These are phyloP conservation scores for Alitta virens DNA, from an alignment of 2,888 invertebrate species.

Conservation along the genomic window DNA sequence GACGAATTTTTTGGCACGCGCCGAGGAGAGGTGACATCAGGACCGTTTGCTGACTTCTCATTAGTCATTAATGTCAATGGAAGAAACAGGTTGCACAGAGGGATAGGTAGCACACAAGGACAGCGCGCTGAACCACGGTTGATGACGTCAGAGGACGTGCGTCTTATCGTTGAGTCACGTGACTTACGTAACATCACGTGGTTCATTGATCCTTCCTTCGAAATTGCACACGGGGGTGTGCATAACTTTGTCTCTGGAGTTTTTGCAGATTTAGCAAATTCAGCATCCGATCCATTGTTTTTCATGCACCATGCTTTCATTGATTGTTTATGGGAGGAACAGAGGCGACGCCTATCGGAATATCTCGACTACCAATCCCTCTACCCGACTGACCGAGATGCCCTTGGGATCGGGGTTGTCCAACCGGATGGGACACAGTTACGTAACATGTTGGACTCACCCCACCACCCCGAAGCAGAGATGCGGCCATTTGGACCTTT, in stretches of 20 bases:
- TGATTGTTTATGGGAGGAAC: slow-evolving; percentile 52
- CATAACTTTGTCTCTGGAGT: slow-evolving; percentile 52
- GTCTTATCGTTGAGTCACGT: slow-evolving; percentile 5
- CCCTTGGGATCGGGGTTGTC: background rate
- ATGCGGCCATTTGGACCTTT: slow-evolving; percentile 16
- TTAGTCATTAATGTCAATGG: too few species aligned
- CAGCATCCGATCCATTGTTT: slow-evolving; percentile 54
- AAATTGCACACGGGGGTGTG: slow-evolving; percentile 37
- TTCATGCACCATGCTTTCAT: slow-evolving; percentile 52
- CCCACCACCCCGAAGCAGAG: background rate
- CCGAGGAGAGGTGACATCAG: background rate
- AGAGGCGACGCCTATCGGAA: background rate
- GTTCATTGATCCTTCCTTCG: slow-evolving; percentile 34
- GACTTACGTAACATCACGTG: slow-evolving; percentile 8
- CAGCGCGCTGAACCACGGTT: background rate
- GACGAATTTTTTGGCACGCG: background rate
- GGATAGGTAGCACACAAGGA: too few species aligned
- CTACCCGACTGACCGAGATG: background rate
- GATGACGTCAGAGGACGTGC: slow-evolving; percentile 8
- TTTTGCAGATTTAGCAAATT: slow-evolving; percentile 44
- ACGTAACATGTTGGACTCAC: background rate
- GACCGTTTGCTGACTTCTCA: background rate
- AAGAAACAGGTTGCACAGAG: too few species aligned
- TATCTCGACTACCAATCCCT: background rate
- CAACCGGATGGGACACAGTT: background rate